Evolutionary conservation across 23 tunicate species (phyloP).

Genomic region (Clavelina lepadiformis): DNA sequence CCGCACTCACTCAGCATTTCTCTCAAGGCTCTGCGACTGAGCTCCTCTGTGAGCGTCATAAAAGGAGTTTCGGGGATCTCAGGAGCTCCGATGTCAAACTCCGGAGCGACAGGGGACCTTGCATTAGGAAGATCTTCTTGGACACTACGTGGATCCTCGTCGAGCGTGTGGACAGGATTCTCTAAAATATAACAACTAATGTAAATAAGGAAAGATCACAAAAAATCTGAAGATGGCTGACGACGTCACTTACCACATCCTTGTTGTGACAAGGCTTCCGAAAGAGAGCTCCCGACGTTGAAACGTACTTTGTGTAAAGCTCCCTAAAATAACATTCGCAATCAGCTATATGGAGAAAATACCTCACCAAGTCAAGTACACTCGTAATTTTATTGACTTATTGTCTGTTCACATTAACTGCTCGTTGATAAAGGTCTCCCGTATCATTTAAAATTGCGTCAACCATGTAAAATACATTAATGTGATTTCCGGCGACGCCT

Average conservation of each 20-base stretch:
- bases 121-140: too few species aligned
- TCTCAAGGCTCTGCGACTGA: conserved; percentile 18
- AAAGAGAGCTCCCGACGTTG: conserved; percentile 24
- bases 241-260: conserved; percentile 3
- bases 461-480: too few species aligned
- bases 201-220: background rate
- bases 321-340: conserved; percentile 21
- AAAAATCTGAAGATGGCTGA: background rate
- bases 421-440: too few species aligned
- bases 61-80: background rate
- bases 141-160: background rate
- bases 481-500: too few species aligned
- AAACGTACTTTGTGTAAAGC: conserved; percentile 47
- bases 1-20: conserved; percentile 56
- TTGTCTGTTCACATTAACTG: too few species aligned
- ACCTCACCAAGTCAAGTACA: too few species aligned
- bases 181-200: background rate
- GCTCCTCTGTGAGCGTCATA: background rate
- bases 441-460: too few species aligned
- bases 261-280: background rate
- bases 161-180: background rate
- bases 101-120: too few species aligned
- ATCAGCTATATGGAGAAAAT: too few species aligned
- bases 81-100: conserved; percentile 9
- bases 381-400: too few species aligned